phyloP scores from a whole-genome alignment of 2,797 vertebrate species.

The Hirundo rustica region DNA sequence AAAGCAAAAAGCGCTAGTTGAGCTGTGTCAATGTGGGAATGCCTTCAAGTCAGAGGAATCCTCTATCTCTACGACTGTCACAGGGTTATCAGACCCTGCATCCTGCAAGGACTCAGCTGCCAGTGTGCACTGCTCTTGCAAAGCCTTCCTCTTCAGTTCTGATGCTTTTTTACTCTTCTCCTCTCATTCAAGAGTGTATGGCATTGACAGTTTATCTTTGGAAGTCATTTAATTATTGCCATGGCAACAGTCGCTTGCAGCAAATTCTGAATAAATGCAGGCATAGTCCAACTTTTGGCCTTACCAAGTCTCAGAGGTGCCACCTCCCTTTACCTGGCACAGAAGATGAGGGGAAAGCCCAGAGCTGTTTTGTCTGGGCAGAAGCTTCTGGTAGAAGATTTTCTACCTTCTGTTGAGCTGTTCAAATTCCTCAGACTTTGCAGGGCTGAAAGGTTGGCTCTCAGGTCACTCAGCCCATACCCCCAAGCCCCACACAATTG shows the following conservation, averaged over 20 bases:
- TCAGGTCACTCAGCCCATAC: neutral
- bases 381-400: neutral
- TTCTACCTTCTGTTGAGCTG: neutral
- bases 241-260: neutral
- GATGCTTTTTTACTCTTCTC: neutral
- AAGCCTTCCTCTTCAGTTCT: neutral
- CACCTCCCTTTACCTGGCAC: neutral
- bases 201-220: neutral
- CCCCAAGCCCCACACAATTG: too few relatives aligned
- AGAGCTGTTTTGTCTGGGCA: neutral
- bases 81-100: neutral
- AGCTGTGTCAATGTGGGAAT: neutral
- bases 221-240: neutral
- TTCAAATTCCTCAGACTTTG: neutral
- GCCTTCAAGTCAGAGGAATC: neutral
- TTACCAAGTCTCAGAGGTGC: neutral
- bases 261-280: neutral
- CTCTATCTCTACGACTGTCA: neutral
- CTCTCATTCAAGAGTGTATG: neutral
- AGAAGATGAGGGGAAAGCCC: neutral
- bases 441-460: neutral
- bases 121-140: neutral
- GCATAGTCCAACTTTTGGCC: neutral
- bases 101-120: neutral
- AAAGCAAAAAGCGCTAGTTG: neutral